A percentile compares a stretch with the other conserved stretches of the same genome.
Evolutionary conservation across 1,140 invertebrate species (phyloP).

Genomic region (Zaprionus inermis): DNA sequence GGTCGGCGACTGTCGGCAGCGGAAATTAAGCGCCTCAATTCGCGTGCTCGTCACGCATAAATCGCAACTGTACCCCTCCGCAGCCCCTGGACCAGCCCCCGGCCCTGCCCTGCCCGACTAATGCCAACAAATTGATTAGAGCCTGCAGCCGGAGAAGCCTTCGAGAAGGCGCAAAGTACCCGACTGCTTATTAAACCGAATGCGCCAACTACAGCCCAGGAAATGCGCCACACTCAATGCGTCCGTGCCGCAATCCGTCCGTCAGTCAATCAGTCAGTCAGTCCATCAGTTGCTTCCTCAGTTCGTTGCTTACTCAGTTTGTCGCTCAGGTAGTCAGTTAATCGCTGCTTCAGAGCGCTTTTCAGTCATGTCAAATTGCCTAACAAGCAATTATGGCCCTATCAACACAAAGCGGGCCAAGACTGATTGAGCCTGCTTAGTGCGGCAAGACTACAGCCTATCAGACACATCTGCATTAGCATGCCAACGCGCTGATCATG

Average conservation of each 20-base stretch:
- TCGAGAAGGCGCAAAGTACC: slow-evolving; percentile 43
- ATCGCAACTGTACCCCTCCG: slow-evolving; percentile 36
- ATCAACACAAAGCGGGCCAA: slow-evolving; percentile 36
- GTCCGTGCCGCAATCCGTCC: not conserved
- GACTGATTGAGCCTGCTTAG: slow-evolving; percentile 15
- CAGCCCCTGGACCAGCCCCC: not conserved
- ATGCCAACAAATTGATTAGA: slow-evolving; percentile 46
- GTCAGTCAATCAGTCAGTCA: slow-evolving; percentile 17
- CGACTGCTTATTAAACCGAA: slow-evolving; percentile 38
- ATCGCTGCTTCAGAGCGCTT: not conserved
- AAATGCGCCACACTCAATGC: slow-evolving; percentile 12
- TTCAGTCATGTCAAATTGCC: slow-evolving; percentile 44
- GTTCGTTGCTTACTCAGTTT: not conserved
- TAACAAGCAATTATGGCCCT: slow-evolving; percentile 49
- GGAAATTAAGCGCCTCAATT: slow-evolving; percentile 76
- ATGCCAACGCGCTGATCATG: not conserved
- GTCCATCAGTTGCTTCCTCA: not conserved
- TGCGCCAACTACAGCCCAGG: slow-evolving; percentile 6
- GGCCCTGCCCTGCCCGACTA: not conserved
- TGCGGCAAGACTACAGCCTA: slow-evolving; percentile 2
- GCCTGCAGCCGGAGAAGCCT: slow-evolving; percentile 10
- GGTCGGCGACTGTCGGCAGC: slow-evolving; percentile 63
- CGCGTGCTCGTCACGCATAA: slow-evolving; percentile 67
- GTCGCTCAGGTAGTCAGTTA: not conserved
- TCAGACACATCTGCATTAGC: slow-evolving; percentile 27